Evolutionary conservation across 1,140 invertebrate species (phyloP).

Genomic region (Conus ventricosus): DNA sequence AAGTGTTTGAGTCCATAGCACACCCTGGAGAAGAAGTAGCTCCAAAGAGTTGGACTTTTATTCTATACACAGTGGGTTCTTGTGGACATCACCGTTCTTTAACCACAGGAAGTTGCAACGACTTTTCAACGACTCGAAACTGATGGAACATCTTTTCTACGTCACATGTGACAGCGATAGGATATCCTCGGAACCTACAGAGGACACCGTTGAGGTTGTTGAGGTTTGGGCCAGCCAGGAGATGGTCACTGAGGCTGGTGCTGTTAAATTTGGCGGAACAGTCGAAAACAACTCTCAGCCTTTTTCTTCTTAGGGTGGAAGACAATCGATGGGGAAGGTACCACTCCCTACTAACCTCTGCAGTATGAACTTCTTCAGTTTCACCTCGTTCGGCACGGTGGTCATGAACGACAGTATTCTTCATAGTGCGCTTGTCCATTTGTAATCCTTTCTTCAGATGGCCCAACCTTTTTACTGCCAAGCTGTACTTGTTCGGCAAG

Average conservation of each 20-base stretch:
- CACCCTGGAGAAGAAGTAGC: constrained; percentile 50
- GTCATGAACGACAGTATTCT: not conserved
- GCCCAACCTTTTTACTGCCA: not conserved
- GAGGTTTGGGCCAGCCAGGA: constrained; percentile 55
- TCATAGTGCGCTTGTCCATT: no score
- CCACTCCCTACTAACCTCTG: constrained; percentile 33
- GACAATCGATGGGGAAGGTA: constrained; percentile 49
- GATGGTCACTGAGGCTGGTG: constrained; percentile 57
- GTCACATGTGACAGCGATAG: constrained; percentile 54
- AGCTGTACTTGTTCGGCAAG: constrained; percentile 6
- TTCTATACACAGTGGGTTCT: constrained; percentile 44
- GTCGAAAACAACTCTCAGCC: constrained; percentile 47
- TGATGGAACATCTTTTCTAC: constrained; percentile 55
- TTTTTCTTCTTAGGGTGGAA: constrained; percentile 48
- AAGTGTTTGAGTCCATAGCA: constrained; percentile 42
- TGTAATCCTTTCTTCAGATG: not conserved
- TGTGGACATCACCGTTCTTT: constrained; percentile 29
- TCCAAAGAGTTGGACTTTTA: constrained; percentile 52
- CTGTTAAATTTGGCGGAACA: constrained; percentile 34
- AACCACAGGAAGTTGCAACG: constrained; percentile 46
- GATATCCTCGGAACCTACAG: constrained; percentile 47
- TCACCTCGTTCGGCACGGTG: no score
- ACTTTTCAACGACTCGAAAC: constrained; percentile 37
- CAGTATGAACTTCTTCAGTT: not conserved
- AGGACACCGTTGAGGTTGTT: constrained; percentile 53